Evolutionary conservation across 1,140 invertebrate genomes (phyloP).

Genomic region (Elysia chlorotica): DNA sequence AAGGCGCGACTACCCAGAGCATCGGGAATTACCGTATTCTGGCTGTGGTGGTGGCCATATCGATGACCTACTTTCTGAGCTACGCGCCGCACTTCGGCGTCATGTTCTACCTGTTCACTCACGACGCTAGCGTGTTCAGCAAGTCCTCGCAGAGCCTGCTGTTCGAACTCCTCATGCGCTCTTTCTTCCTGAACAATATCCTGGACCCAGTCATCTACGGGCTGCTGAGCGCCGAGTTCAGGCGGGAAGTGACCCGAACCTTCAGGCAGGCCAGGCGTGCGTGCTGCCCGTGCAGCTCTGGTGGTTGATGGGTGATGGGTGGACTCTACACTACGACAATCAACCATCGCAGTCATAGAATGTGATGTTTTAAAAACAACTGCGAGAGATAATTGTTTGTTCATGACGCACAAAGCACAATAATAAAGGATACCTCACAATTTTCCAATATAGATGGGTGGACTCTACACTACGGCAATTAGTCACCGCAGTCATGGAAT

Average conservation of each 20-base stretch:
- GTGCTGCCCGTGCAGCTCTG: no score
- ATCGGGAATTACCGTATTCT: background rate
- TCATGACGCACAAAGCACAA: no score
- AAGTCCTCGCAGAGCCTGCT: background rate
- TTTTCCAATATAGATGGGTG: no score
- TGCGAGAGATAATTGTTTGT: no score
- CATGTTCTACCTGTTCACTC: slow-evolving; percentile 2
- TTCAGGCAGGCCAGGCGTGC: no score
- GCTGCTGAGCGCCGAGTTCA: slow-evolving; percentile 1
- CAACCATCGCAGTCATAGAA: no score
- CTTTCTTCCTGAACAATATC: slow-evolving; percentile 9
- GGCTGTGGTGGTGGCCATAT: background rate
- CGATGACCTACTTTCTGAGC: slow-evolving; percentile 3
- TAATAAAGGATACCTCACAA: no score
- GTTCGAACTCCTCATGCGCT: background rate
- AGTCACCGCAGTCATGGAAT: no score
- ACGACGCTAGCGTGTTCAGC: background rate
- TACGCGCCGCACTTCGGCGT: slow-evolving; percentile 7
- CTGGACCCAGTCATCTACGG: slow-evolving; percentile 8
- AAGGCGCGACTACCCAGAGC: background rate
- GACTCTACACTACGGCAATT: no score
- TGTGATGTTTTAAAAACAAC: no score
- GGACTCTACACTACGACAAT: no score
- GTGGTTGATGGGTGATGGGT: no score
- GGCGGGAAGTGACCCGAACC: background rate